Percentiles rank a stretch among this genome's conserved stretches.
Conservation (phyloP, 2,113 vertebrate species). For the Cepphus grylle region DNA sequence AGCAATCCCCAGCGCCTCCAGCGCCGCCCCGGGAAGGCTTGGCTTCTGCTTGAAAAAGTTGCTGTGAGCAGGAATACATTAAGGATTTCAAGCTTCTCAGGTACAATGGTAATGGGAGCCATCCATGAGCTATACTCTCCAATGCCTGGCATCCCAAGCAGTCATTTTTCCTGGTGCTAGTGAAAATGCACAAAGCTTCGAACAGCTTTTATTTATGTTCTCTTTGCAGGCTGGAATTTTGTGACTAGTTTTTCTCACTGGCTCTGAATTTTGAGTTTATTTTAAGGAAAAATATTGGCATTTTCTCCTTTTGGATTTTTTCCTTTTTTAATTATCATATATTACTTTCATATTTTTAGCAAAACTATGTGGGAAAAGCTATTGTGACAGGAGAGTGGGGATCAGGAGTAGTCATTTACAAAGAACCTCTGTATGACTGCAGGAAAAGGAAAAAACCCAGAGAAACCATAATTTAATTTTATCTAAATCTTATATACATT, state of each 20-base stretch:
- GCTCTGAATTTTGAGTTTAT: background rate
- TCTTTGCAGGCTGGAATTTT: background rate
- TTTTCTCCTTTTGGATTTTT: background rate
- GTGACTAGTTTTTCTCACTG: background rate
- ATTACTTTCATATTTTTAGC: background rate
- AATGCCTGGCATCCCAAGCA: background rate
- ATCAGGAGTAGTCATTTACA: background rate
- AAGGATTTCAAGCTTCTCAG: background rate
- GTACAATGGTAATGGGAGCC: background rate
- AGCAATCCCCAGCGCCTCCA: background rate
- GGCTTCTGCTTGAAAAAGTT: background rate
- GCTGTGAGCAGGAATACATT: background rate
- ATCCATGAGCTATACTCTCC: background rate
- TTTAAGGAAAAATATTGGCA: background rate
- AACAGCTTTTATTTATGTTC: background rate
- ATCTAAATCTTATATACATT: background rate
- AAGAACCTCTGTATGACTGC: background rate
- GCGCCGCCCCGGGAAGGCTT: background rate
- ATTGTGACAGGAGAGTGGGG: background rate
- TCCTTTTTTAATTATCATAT: background rate
- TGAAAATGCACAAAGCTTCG: slow-evolving; percentile 12
- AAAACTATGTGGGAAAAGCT: background rate
- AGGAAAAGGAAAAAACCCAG: background rate
- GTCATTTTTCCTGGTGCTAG: background rate
- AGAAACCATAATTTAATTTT: background rate